A percentile compares a stretch with the other conserved stretches of the same genome.
These are phyloP conservation scores for Okamejei kenojei DNA, from an alignment of 2,797 vertebrate species.

Conservation along the genomic window DNA sequence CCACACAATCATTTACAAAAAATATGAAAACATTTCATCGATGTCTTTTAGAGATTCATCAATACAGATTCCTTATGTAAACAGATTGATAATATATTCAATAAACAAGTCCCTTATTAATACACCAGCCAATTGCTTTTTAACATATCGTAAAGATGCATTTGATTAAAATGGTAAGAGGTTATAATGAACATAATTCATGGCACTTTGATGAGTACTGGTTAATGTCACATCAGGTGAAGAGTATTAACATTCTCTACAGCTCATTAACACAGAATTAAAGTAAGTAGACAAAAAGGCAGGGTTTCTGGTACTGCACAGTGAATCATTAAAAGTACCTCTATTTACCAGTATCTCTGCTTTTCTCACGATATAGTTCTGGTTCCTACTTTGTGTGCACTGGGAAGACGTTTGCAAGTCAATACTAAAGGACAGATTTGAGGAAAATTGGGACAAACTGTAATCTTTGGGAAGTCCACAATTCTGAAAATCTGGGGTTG, in stretches of 20 bases:
- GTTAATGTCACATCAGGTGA: constrained; percentile 9
- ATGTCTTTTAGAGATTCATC: neutral
- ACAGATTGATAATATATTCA: constrained; percentile 6
- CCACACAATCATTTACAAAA: constrained; percentile 15
- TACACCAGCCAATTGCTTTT: neutral
- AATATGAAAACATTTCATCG: constrained; percentile 11
- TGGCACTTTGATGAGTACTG: constrained; percentile 8
- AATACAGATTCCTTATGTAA: neutral
- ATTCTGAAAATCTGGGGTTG: neutral
- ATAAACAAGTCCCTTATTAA: constrained; percentile 23
- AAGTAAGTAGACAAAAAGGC: neutral
- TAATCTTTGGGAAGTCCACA: neutral
- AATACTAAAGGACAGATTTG: neutral
- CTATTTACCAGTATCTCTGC: neutral
- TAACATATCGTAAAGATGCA: constrained; percentile 8
- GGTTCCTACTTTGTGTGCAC: neutral
- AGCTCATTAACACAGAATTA: constrained; percentile 17
- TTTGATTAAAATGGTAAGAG: constrained; percentile 30
- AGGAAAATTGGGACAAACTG: neutral
- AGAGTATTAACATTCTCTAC: constrained; percentile 14
- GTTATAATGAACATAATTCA: constrained; percentile 28
- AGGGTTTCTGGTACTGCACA: neutral
- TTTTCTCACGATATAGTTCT: neutral
- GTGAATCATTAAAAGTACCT: neutral
- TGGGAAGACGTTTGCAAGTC: neutral